Percentiles rank a stretch among this genome's conserved stretches.
phyloP scores from a whole-genome alignment of 35 echinoderm and acorn worm species.

The Ptychodera flava region DNA sequence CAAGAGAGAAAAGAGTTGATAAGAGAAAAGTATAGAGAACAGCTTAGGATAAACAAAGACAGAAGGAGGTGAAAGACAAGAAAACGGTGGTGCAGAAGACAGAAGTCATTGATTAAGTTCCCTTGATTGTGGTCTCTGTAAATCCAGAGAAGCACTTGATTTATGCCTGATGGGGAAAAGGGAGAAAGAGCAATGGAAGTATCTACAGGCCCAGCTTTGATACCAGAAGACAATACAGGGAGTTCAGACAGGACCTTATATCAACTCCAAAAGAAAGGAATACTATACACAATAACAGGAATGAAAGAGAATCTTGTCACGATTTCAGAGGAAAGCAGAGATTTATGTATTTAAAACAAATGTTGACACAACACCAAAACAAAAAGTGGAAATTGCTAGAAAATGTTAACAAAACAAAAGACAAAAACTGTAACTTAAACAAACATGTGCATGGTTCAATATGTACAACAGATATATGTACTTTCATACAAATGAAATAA shows the following conservation, averaged over 20 bases:
- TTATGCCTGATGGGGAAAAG: neutral
- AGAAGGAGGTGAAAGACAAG: neutral
- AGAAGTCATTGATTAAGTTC: neutral
- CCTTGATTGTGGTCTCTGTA: neutral
- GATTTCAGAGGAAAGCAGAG: neutral
- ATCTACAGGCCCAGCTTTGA: neutral
- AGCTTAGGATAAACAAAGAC: neutral
- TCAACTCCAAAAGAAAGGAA: neutral
- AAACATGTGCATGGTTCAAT: too few species aligned
- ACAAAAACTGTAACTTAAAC: neutral
- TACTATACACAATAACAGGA: neutral
- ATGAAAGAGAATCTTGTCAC: neutral
- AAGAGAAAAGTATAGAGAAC: neutral
- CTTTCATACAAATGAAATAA: too few species aligned
- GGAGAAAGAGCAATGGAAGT: neutral
- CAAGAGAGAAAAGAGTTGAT: constrained; percentile 1
- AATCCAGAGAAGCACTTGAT: neutral
- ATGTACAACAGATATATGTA: too few species aligned
- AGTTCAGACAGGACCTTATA: neutral
- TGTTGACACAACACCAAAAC: too few species aligned
- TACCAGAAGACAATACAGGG: neutral
- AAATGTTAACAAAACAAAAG: neutral
- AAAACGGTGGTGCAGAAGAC: neutral
- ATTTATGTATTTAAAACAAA: too few species aligned
- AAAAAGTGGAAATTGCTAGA: neutral